A percentile compares a stretch with the other conserved stretches of the same genome.
Conservation (phyloP, 2,888 invertebrate genomes). For the Eupithecia centaureata region DNA sequence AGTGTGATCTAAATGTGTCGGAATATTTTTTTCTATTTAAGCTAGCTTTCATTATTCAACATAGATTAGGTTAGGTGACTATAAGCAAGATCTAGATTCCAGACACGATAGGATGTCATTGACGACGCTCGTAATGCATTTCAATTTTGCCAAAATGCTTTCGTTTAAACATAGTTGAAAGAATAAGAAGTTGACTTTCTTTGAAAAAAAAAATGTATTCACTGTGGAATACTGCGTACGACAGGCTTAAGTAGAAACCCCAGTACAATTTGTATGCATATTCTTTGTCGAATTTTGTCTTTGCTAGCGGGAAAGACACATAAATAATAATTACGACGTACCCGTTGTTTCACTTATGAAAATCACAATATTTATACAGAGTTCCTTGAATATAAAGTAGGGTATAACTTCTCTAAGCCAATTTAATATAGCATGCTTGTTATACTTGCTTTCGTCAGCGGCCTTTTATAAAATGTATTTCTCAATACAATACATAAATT, state of each 20-base stretch:
- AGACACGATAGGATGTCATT: no score
- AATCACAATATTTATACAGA: constrained; percentile 19
- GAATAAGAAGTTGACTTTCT: constrained; percentile 7
- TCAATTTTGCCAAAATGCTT: no score
- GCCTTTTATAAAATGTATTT: neutral
- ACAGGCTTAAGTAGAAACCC: constrained; percentile 37
- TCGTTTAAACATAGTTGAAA: neutral
- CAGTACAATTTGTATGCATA: constrained; percentile 39
- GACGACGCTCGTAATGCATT: no score
- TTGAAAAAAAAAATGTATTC: neutral
- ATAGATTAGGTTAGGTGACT: no score
- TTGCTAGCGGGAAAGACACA: constrained; percentile 25
- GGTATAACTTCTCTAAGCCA: neutral
- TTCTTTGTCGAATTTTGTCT: constrained; percentile 28
- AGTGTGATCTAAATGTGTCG: no score
- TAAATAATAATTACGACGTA: constrained; percentile 31
- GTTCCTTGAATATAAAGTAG: constrained; percentile 18
- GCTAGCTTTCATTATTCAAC: no score
- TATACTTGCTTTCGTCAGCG: neutral
- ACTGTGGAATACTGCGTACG: constrained; percentile 27
- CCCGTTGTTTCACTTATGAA: constrained; percentile 17
- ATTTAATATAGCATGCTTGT: neutral
- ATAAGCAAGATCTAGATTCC: no score
- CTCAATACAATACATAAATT: neutral
- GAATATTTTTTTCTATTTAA: no score